Evolutionary conservation across 53 echinoderm and acorn worm genomes (phyloP).

Genomic region (Holothuria leucospilota): DNA sequence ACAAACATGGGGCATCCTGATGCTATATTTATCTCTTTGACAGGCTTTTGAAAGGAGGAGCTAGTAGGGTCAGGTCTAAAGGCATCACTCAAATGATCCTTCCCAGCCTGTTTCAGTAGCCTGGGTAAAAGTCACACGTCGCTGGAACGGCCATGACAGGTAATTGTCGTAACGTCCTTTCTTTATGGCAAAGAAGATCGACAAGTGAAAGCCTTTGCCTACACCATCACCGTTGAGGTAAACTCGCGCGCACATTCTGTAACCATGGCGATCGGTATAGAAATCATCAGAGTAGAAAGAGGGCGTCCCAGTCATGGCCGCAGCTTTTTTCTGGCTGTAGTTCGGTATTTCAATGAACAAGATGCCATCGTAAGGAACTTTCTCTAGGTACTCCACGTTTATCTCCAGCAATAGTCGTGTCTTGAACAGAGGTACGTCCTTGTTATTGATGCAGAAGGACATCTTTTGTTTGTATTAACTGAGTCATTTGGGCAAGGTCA

Average conservation of each 20-base stretch:
- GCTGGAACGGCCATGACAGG: constrained; percentile 44
- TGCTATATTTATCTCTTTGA: constrained; percentile 4
- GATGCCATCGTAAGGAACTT: constrained; percentile 16
- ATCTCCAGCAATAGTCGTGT: background rate
- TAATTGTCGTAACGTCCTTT: constrained; percentile 29
- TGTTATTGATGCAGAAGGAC: constrained; percentile 3
- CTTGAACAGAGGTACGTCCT: background rate
- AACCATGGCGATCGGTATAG: constrained; percentile 14
- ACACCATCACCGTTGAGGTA: constrained; percentile 52
- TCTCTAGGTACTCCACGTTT: background rate
- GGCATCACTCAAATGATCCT: background rate
- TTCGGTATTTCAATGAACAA: constrained; percentile 28
- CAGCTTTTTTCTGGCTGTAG: background rate
- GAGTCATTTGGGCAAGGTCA: background rate
- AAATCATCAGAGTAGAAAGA: constrained; percentile 39
- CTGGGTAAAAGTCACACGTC: constrained; percentile 19
- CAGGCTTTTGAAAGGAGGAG: background rate
- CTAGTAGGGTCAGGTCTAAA: background rate
- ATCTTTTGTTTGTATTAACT: background rate
- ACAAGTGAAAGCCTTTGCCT: constrained; percentile 50
- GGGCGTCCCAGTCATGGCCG: background rate
- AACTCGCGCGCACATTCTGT: constrained; percentile 44
- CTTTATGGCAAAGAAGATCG: constrained; percentile 42
- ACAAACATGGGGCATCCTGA: constrained; percentile 20
- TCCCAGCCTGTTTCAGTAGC: constrained; percentile 37